Evolutionary conservation across 2,797 vertebrate species (phyloP).

Genomic region (Acrossocheilus fasciatus): DNA sequence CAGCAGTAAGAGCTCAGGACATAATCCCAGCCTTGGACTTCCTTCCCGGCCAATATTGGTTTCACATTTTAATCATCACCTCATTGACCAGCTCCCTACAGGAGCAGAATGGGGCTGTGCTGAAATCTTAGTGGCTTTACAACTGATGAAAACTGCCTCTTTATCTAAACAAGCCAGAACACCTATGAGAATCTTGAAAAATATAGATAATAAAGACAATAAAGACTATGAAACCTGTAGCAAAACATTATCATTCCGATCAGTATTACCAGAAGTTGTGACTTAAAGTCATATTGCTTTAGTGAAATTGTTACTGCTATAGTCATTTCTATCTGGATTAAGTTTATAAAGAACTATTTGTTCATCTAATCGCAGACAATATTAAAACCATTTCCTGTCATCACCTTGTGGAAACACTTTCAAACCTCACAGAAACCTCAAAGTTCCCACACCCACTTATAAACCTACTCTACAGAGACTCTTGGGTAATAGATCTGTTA

Average conservation of each 20-base stretch:
- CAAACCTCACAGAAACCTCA: conserved; percentile 27
- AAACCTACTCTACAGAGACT: background rate
- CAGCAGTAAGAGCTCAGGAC: background rate
- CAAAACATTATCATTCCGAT: background rate
- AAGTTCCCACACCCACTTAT: conserved; percentile 19
- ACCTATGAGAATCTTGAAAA: background rate
- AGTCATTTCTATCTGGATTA: background rate
- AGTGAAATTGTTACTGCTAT: background rate
- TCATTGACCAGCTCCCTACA: conserved; percentile 26
- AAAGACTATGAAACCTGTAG: background rate
- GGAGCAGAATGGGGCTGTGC: background rate
- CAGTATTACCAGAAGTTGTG: background rate
- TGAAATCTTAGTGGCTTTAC: background rate
- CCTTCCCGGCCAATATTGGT: background rate
- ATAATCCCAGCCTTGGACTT: background rate
- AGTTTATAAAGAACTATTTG: background rate
- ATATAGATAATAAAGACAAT: background rate
- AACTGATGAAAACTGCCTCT: conserved; percentile 4
- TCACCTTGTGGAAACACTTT: conserved; percentile 21
- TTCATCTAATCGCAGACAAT: background rate
- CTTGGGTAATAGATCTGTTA: conserved; percentile 16
- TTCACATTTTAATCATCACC: conserved; percentile 17
- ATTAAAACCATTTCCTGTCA: background rate
- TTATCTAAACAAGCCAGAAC: conserved; percentile 9
- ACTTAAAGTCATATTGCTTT: background rate